A percentile compares a stretch with the other conserved stretches of the same genome.
Evolutionary conservation across 2,888 invertebrate species (phyloP).

Genomic region (Ernsta delagoae): DNA sequence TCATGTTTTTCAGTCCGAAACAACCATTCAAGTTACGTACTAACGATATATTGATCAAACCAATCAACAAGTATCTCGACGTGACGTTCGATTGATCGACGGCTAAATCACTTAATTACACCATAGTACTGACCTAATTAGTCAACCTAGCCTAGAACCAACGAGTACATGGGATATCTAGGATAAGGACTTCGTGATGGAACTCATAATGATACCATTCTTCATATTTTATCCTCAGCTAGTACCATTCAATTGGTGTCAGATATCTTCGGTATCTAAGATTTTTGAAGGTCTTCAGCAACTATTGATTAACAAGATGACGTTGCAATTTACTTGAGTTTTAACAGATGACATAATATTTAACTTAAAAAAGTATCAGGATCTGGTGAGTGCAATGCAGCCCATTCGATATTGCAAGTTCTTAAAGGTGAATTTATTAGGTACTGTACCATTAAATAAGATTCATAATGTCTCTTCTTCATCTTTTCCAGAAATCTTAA

Average conservation of each 20-base stretch:
- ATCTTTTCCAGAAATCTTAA: no score
- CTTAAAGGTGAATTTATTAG: no score
- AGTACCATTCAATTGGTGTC: not conserved
- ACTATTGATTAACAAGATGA: not conserved
- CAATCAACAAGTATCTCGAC: constrained; percentile 19
- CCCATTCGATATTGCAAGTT: no score
- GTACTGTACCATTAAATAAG: no score
- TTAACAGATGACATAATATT: no score
- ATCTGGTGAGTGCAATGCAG: no score
- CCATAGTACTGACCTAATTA: constrained; percentile 5
- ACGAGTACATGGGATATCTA: constrained; percentile 9
- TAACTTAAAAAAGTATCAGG: no score
- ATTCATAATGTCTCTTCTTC: no score
- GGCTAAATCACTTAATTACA: constrained; percentile 34
- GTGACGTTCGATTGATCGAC: constrained; percentile 29
- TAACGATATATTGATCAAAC: not conserved
- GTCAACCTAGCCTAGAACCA: constrained; percentile 19
- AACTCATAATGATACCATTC: constrained; percentile 12
- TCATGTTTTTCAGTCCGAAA: not conserved
- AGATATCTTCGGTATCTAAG: not conserved
- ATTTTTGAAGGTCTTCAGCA: not conserved
- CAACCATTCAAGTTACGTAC: not conserved
- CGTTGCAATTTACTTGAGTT: not conserved
- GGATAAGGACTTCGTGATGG: constrained; percentile 26
- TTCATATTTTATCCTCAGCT: not conserved